These are phyloP conservation scores for Tetragnatha montana DNA, from an alignment of 2,888 invertebrate species.

Conservation along the genomic window DNA sequence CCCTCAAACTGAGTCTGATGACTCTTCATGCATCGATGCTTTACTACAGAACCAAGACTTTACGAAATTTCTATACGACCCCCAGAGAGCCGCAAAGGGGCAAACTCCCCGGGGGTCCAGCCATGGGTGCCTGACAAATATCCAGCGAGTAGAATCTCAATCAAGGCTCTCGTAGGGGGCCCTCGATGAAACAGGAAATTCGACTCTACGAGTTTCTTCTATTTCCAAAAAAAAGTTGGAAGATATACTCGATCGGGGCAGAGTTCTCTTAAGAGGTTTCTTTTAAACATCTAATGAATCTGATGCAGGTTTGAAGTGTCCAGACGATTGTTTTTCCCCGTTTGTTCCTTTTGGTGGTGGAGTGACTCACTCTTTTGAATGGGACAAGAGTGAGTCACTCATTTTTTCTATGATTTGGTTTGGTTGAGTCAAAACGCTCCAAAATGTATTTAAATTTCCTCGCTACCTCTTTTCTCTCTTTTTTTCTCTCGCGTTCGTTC, in stretches of 20 bases:
- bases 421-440: too few species aligned
- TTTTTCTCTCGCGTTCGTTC: too few species aligned
- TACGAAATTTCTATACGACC: constrained; percentile 14
- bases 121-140: constrained; percentile 36
- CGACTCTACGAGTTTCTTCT: not conserved
- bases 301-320: not conserved
- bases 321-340: too few species aligned
- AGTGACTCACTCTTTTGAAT: too few species aligned
- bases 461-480: too few species aligned
- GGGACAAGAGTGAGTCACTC: too few species aligned
- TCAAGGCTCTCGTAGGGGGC: constrained; percentile 28
- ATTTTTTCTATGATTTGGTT: too few species aligned
- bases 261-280: not conserved
- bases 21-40: too few species aligned
- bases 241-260: not conserved
- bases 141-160: constrained; percentile 45
- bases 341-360: too few species aligned
- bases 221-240: not conserved
- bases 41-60: too few species aligned
- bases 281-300: not conserved
- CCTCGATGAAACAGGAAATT: constrained; percentile 48
- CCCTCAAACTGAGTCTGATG: too few species aligned
- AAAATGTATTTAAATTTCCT: too few species aligned
- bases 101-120: constrained; percentile 7
- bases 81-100: constrained; percentile 14